Evolutionary conservation across 2,888 invertebrate genomes (phyloP).

Genomic region (Eretmocerus hayati): DNA sequence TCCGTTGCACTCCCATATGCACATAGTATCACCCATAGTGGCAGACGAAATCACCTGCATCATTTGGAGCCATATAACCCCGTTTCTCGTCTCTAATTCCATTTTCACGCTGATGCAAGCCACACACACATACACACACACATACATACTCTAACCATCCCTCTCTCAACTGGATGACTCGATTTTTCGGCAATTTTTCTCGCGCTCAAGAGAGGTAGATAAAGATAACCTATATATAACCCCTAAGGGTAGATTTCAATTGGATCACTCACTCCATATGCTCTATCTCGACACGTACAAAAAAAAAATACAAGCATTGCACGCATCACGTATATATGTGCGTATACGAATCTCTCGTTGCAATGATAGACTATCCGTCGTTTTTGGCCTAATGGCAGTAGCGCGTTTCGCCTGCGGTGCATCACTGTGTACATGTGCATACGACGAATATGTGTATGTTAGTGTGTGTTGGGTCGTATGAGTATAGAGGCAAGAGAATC

Average conservation of each 20-base stretch:
- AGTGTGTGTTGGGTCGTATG: too few species aligned
- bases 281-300: conserved; percentile 13
- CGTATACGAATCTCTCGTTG: conserved; percentile 5
- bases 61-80: conserved; percentile 38
- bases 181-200: conserved; percentile 43
- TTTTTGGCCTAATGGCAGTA: conserved; percentile 34
- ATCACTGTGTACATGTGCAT: too few species aligned
- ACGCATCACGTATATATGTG: too few species aligned
- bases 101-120: conserved; percentile 44
- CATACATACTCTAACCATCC: too few species aligned
- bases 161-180: conserved; percentile 37
- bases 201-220: conserved; percentile 5
- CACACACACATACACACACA: too few species aligned
- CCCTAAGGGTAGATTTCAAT: conserved; percentile 36
- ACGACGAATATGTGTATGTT: too few species aligned
- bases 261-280: conserved; percentile 36
- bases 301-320: conserved; percentile 27
- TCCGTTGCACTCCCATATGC: too few species aligned
- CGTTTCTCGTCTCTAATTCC: conserved; percentile 41
- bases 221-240: too few species aligned
- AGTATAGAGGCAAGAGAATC: too few species aligned
- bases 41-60: conserved; percentile 33
- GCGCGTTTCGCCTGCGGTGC: too few species aligned
- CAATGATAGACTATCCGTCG: conserved; percentile 36
- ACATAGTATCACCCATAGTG: too few species aligned